Percentiles rank a stretch among this genome's conserved stretches.
Conservation (phyloP, 2,113 vertebrate genomes). For the Panthera tigris region DNA sequence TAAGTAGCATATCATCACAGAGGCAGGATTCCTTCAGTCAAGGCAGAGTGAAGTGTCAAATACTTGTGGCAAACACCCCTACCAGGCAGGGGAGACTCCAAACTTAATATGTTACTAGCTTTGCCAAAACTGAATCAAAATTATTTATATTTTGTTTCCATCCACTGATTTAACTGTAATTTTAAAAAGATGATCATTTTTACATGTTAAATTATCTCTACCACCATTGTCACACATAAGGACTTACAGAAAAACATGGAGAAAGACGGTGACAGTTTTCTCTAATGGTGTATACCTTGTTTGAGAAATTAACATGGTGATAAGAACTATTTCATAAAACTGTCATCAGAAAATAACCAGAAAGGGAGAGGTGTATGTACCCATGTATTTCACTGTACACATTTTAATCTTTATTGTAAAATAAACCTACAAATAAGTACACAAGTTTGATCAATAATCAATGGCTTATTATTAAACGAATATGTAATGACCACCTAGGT, state of each 20-base stretch:
- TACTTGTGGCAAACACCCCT: constrained; percentile 15
- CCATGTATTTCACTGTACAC: background rate
- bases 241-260: constrained; percentile 33
- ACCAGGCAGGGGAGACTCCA: constrained; percentile 54
- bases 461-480: background rate
- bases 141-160: constrained; percentile 67
- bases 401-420: background rate
- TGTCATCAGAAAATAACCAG: background rate
- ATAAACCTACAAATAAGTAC: background rate
- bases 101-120: background rate
- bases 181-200: constrained; percentile 62
- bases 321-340: background rate
- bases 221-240: background rate
- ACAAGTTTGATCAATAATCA: background rate
- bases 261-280: constrained; percentile 36
- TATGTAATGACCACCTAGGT: background rate
- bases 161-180: constrained; percentile 70
- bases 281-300: background rate
- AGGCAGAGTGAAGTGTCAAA: background rate
- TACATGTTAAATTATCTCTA: constrained; percentile 56
- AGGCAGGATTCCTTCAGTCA: background rate
- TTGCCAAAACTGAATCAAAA: constrained; percentile 70
- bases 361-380: background rate
- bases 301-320: background rate
- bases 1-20: background rate